Percentiles rank a stretch among this genome's conserved stretches.
Conservation (phyloP, 2,888 invertebrate species). For the Blera fallax region DNA sequence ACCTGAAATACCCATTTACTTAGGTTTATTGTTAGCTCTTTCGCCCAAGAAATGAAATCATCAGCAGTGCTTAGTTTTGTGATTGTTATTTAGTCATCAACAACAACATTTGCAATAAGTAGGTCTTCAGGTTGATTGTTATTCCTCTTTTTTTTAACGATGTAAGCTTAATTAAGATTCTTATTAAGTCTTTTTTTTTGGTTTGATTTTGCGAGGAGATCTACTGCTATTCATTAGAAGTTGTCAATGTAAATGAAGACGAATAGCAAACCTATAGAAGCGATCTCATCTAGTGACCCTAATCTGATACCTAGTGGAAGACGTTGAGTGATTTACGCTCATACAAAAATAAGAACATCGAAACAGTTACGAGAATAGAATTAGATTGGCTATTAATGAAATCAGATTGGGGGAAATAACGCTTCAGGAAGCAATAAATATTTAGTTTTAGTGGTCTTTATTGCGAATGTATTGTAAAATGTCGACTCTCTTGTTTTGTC, state of each 20-base stretch:
- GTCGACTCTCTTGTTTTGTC: neutral
- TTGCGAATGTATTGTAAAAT: neutral
- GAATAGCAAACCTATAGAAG: neutral
- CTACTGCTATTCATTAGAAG: constrained; percentile 2
- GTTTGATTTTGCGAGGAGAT: neutral
- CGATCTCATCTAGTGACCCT: constrained; percentile 16
- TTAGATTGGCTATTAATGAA: neutral
- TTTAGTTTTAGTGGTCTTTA: neutral
- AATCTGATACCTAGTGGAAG: constrained; percentile 15
- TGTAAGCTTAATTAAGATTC: neutral
- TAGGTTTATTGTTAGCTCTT: constrained; percentile 26
- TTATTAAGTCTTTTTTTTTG: neutral
- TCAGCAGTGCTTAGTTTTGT: constrained; percentile 1
- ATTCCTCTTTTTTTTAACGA: neutral
- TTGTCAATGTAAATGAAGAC: neutral
- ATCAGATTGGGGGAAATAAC: neutral
- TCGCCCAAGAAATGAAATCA: constrained; percentile 37
- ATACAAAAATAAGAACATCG: neutral
- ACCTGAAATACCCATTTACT: constrained; percentile 30
- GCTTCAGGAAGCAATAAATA: constrained; percentile 9
- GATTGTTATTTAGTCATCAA: constrained; percentile 34
- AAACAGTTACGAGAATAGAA: neutral
- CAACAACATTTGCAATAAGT: constrained; percentile 10
- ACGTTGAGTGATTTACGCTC: constrained; percentile 15
- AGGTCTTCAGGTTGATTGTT: constrained; percentile 46